Evolutionary conservation across 1,140 invertebrate species (phyloP), one percentile per base, ranked within the genome.

Genomic region (Drosophila lacertosa): DNA sequence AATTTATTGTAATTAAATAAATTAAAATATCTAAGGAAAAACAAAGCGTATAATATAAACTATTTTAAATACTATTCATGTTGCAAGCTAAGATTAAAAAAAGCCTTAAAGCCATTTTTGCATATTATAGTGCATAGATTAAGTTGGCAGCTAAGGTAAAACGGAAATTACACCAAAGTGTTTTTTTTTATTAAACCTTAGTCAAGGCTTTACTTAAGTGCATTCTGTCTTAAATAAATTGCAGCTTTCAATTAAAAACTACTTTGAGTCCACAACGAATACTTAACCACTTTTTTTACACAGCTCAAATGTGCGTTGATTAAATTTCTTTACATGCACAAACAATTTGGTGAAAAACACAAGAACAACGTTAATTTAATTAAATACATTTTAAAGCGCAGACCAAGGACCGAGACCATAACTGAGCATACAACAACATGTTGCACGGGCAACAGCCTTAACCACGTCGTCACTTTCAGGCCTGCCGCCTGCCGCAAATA

Each of bases 401-500:
- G 26, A 7, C 20, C 39, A 20, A 33, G 11, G 42, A 26, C 39
- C 20, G 7, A 37, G 10, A 37, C 22, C 20, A 39, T n/a, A 37
- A 47, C 13, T 24, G 39, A 48, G 53, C n/a, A n/a, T n/a, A 37
- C 66, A 71, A 51, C 77, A 80, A 81, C 77, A 80, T 80, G 77
- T 80, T 81, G 77, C 77, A 76, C 53, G 58, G 48, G 53, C 62
- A 44, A 44, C 24, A 32, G 47, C 29, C 40, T 62, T 20, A 47
- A 16, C 33, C 18, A 29, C 20, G 60, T 73, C 63, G 78, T 69
- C 78, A 82, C 48, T 80, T 84, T 76, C 72, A 80, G 77, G 77
- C 70, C 65, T 86, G 77, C 64, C 64, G 69, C 80, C 80, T 77
- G 72, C 80, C 82, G 72, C 80, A 84, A 84, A 84, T 84, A 84